Evolutionary conservation across 2,797 vertebrate genomes (phyloP).

Genomic region (Phoeniculus purpureus): DNA sequence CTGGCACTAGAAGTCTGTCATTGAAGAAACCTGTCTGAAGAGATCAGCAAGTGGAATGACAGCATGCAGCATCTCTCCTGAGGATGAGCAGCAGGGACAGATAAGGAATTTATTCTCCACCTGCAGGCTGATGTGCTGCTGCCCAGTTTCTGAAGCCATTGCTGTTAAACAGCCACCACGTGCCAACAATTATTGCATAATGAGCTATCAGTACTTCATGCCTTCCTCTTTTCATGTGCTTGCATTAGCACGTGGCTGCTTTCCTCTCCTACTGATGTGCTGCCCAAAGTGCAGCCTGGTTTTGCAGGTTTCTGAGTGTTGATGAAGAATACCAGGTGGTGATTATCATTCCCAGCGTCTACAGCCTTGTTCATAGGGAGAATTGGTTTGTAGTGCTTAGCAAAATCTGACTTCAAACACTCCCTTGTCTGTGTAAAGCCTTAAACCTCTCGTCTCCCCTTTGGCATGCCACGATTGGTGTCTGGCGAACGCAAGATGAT

Average conservation of each 20-base stretch:
- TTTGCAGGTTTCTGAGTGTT: neutral
- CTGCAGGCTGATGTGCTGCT: slow-evolving; percentile 42
- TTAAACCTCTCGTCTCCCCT: neutral
- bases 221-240: slow-evolving; percentile 5
- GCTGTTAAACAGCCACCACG: slow-evolving; percentile 45
- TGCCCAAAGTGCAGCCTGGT: neutral
- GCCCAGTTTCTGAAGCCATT: slow-evolving; percentile 21
- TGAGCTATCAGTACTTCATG: slow-evolving; percentile 3
- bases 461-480: neutral
- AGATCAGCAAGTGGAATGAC: slow-evolving; percentile 48
- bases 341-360: slow-evolving; percentile 11
- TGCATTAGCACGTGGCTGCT: neutral
- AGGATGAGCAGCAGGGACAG: slow-evolving; percentile 34
- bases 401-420: neutral
- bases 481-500: neutral
- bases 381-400: neutral
- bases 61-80: slow-evolving; percentile 2
- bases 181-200: slow-evolving; percentile 54
- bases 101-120: slow-evolving; percentile 45
- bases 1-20: neutral
- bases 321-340: neutral
- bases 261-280: neutral
- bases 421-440: neutral
- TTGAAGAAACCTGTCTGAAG: slow-evolving; percentile 35
- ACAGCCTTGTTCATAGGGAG: neutral